Base-by-base conservation (phyloP, 2,797 vertebrate species). In the Labroides dimidiatus region DNA sequence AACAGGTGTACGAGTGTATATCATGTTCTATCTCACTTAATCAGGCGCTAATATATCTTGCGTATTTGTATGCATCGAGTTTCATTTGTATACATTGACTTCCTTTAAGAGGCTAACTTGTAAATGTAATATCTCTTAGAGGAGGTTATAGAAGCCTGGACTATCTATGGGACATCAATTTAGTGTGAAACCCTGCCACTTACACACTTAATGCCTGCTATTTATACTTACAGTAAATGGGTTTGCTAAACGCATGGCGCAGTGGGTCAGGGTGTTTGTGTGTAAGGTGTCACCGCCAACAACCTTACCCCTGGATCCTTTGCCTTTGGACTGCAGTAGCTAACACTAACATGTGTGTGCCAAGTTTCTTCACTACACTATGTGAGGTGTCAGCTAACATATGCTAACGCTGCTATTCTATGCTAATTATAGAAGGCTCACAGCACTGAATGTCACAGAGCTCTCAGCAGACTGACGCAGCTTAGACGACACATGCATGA, bases 391-490 rank as follows among this genome's bases (percentile, higher is more conserved):
- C 89, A 62, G 73, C 83, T 89, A 81, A 82, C 89, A 77, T 88
- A 74, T 78, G 76, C 86, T 78, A 81, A 71, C 68, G 21, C 52
- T 42, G 78, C 81, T 72, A 47, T 16, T 78, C 59, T 7, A 10
- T 0, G 58, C 84, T 93, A 93, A 90, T 92, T 92, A 87, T 94
- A 94, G 88, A 74, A 36, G 37, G 47, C 59, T 78, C 69, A 72
- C 75, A 65, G 86, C 70, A 33, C 64, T 57, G 78, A 85, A 87
- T 77, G 84, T 77, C 43, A 69, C 74, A 72, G 81, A 81, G 56
- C 48, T 65, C 72, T 56, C 42, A 33, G 57, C 36, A 41, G 41
- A 44, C 49, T 76, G 48, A 63, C n/a, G 6, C 49, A 73, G 47
- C 49, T 4, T 20, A 51, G 20, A 47, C 62, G 14, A 74, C 53